Evolutionary conservation across 1,140 invertebrate genomes (phyloP).

Genomic region (Tenebrio molitor): DNA sequence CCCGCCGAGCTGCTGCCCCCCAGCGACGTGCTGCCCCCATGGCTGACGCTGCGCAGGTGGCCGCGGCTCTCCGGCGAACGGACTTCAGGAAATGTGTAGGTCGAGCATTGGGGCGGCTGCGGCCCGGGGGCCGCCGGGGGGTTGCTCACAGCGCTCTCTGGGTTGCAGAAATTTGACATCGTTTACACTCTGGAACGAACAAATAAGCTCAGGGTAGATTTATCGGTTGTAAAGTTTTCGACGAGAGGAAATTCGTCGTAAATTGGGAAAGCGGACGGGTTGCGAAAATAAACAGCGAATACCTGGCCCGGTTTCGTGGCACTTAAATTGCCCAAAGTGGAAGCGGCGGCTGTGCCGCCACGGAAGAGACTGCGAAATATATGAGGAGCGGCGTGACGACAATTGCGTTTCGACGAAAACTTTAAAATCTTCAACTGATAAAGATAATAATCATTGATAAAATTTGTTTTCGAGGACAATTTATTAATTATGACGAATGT

Average conservation of each 20-base stretch:
- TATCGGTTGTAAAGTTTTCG: neutral
- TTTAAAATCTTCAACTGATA: too few relatives aligned
- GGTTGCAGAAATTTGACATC: slow-evolving; percentile 58
- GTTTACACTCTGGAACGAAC: slow-evolving; percentile 4
- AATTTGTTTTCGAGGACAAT: too few relatives aligned
- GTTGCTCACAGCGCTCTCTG: slow-evolving; percentile 42
- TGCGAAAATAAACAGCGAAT: neutral
- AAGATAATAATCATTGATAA: too few relatives aligned
- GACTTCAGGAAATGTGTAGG: slow-evolving; percentile 64
- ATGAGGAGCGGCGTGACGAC: too few relatives aligned
- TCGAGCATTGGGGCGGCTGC: slow-evolving; percentile 57
- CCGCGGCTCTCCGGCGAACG: slow-evolving; percentile 66
- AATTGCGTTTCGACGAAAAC: too few relatives aligned
- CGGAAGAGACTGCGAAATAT: too few relatives aligned
- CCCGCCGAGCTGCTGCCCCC: slow-evolving; percentile 66
- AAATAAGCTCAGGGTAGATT: slow-evolving; percentile 8
- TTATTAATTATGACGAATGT: too few relatives aligned
- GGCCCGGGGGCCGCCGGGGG: slow-evolving; percentile 10
- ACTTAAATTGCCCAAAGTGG: too few relatives aligned
- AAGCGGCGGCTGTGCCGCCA: too few relatives aligned
- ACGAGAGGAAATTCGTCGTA: too few relatives aligned
- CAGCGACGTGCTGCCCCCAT: slow-evolving; percentile 77
- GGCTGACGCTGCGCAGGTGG: slow-evolving; percentile 84
- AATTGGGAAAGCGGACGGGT: too few relatives aligned
- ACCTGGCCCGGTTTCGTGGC: neutral